Evolutionary conservation across 2,113 vertebrate species (phyloP), one percentile per base, ranked within the genome.

Genomic region (Epinephelus lanceolatus): DNA sequence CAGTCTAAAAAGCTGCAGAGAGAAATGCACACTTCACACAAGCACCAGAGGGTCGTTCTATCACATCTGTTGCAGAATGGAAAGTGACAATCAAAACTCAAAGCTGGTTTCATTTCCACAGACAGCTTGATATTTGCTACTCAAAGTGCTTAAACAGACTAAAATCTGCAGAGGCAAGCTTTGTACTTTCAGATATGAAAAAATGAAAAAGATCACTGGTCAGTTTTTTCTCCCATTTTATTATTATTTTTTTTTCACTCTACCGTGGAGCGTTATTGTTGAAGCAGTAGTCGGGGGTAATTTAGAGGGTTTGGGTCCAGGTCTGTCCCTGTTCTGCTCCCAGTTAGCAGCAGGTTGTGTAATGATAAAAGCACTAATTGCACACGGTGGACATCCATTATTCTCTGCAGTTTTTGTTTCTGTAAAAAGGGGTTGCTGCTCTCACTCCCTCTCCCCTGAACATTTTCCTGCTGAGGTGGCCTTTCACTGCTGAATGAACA

Each of bases 311-410:
- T 19, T 4, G 25, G 7, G 18, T 76, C 33, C 70, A 42, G 68
- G 37, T 84, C 40, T 25, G 60, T 70, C 37, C 4, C 51, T 10
- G 51, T 59, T 71, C 71, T 37, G 69, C 73, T 72, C 82, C 40
- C 57, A 42, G 42, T 81, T 56, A 86, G 57, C 85, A 71, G 77
- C 76, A 60, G 78, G 57, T 83, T 67, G 70, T 42, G 57, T 66
- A 15, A 25, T 75, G 70, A 87, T 84, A 52, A 87, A 85, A 72
- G 83, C 76, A 30, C 59, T 89, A 81, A 93, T 89, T 90, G 63
- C 42, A 57, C 86, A 79, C 80, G 27, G 76, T 0, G 53, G 85
- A 80, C 62, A 14, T 73, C 61, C 71, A 30, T 81, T 82, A 83
- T 62, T 75, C 81, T 78, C 81, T 65, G 0, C 23, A 33, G 78